Evolutionary conservation across 2,888 invertebrate species (phyloP).

Genomic region (Athalia cordata): DNA sequence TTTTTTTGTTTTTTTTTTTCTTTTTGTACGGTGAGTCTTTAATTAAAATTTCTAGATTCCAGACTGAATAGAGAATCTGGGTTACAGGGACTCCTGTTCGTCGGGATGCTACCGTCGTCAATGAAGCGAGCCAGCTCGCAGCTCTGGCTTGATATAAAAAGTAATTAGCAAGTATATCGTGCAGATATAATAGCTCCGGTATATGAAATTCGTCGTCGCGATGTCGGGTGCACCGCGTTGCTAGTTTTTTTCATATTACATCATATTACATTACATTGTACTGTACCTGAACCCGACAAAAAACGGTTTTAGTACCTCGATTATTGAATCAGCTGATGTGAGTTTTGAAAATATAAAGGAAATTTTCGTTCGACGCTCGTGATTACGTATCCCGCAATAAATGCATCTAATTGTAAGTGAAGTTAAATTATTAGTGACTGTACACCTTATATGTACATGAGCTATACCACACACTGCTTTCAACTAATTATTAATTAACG

Average conservation of each 20-base stretch:
- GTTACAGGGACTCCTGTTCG: slow-evolving; percentile 44
- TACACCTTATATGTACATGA: not conserved
- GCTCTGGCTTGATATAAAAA: not conserved
- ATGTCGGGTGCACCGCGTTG: not conserved
- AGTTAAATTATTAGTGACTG: slow-evolving; percentile 26
- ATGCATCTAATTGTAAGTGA: not conserved
- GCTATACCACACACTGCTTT: slow-evolving; percentile 11
- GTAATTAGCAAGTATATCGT: slow-evolving; percentile 21
- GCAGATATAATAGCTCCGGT: not conserved
- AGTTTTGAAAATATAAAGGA: not conserved
- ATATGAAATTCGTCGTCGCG: not conserved
- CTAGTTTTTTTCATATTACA: not conserved
- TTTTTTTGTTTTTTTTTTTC: slow-evolving; percentile 27
- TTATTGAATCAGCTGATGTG: too few relatives aligned
- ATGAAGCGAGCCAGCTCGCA: slow-evolving; percentile 8
- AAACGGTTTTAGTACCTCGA: too few relatives aligned
- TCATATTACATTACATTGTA: too few relatives aligned
- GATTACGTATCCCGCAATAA: not conserved
- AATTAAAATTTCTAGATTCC: slow-evolving; percentile 50
- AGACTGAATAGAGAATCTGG: slow-evolving; percentile 49
- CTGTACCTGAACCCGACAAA: too few relatives aligned
- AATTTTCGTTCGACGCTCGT: too few relatives aligned
- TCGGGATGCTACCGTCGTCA: not conserved
- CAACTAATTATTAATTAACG: slow-evolving; percentile 37
- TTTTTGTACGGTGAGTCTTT: slow-evolving; percentile 38